phyloP scores from a whole-genome alignment of 2,113 vertebrate genomes.

The Plecotus auritus region DNA sequence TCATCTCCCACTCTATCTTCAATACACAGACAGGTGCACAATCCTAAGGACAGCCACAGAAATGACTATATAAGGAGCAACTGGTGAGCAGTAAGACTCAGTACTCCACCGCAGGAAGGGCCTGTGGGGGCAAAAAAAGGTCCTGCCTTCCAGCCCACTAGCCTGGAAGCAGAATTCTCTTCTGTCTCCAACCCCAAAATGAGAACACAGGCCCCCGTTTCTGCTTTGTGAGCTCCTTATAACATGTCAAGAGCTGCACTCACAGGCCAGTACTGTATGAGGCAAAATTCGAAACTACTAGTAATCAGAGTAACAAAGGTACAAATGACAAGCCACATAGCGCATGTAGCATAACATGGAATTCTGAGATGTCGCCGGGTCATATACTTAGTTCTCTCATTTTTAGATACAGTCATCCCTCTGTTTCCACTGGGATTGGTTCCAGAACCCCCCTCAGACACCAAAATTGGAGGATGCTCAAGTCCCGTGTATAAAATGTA shows the following conservation, averaged over 20 bases:
- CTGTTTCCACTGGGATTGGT: not conserved
- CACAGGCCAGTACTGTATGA: not conserved
- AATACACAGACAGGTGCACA: not conserved
- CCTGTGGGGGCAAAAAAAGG: not conserved
- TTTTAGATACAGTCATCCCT: not conserved
- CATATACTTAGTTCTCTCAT: not conserved
- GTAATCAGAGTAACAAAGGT: not conserved
- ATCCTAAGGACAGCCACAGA: not conserved
- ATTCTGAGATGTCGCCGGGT: not conserved
- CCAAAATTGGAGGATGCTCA: not conserved
- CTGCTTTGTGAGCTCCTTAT: not conserved
- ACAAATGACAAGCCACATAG: not conserved
- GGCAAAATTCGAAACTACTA: not conserved
- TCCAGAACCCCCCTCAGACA: no score
- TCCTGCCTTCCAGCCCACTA: not conserved
- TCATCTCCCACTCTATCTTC: not conserved
- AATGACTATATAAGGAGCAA: not conserved
- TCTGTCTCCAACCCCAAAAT: not conserved
- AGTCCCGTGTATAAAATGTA: not conserved
- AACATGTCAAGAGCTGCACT: not conserved
- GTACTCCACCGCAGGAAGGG: not conserved
- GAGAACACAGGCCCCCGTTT: not conserved
- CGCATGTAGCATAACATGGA: not conserved
- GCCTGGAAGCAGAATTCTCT: not conserved
- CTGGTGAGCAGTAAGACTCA: not conserved